Percentiles rank a stretch among this genome's conserved stretches.
phyloP scores from a whole-genome alignment of 2,797 vertebrate genomes.

The Enteromius anoplus region DNA sequence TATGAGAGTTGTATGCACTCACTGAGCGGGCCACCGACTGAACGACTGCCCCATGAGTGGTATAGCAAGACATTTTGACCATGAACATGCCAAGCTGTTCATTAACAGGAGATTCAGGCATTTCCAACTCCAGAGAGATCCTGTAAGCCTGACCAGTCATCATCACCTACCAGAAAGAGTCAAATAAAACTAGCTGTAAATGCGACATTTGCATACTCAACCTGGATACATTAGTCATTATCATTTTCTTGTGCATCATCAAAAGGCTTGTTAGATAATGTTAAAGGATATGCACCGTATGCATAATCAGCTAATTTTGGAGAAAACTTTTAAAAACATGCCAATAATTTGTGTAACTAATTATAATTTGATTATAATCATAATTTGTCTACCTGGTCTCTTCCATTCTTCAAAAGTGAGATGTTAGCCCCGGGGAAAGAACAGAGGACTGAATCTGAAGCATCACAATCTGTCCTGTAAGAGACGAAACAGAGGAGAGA shows the following conservation, averaged over 20 bases:
- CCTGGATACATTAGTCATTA: background rate
- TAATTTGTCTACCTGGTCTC: slow-evolving; percentile 71
- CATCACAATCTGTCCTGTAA: slow-evolving; percentile 81
- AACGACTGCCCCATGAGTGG: slow-evolving; percentile 77
- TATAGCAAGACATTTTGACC: slow-evolving; percentile 85
- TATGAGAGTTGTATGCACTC: slow-evolving; percentile 53
- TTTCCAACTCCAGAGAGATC: slow-evolving; percentile 84
- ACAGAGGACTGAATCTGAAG: slow-evolving; percentile 76
- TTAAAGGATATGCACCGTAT: background rate
- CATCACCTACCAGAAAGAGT: slow-evolving; percentile 78
- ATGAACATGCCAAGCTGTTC: slow-evolving; percentile 92
- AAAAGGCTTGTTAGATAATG: slow-evolving; percentile 10
- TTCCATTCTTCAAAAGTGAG: slow-evolving; percentile 85
- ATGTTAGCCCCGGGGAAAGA: slow-evolving; percentile 90
- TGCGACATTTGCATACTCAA: background rate
- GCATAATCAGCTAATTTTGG: background rate
- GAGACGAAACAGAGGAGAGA: background rate
- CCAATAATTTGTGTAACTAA: background rate
- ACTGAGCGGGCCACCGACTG: slow-evolving; percentile 83
- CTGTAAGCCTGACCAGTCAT: slow-evolving; percentile 86
- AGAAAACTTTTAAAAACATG: background rate
- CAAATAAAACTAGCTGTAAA: slow-evolving; percentile 1
- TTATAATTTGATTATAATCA: background rate
- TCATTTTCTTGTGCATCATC: background rate
- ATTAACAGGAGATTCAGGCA: slow-evolving; percentile 90